A percentile compares a stretch with the other conserved stretches of the same genome.
Conservation (phyloP, 2,888 invertebrate species). For the Diarsia brunnea region DNA sequence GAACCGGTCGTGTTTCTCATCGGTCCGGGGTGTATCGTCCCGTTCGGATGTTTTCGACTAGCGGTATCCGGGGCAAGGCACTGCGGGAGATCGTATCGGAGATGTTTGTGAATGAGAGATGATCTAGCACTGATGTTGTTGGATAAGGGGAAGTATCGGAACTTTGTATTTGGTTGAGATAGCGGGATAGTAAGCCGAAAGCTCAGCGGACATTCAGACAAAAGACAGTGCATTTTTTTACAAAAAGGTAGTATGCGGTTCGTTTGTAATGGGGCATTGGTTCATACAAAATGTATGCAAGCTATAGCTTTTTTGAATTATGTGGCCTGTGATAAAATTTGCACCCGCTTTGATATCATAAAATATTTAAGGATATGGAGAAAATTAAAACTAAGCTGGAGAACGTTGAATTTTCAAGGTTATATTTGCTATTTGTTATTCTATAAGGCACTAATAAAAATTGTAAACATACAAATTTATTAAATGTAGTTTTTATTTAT, state of each 20-base stretch:
- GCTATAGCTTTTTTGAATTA: background rate
- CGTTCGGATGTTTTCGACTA: constrained; percentile 16
- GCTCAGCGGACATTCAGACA: background rate
- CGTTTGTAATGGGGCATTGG: background rate
- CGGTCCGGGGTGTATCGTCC: constrained; percentile 9
- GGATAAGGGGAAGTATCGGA: constrained; percentile 22
- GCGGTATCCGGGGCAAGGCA: constrained; percentile 37
- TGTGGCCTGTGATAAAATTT: background rate
- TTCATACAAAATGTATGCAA: background rate
- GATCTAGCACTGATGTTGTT: constrained; percentile 24
- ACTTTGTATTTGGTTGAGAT: background rate
- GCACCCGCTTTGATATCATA: background rate
- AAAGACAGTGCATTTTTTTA: background rate
- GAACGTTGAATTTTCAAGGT: background rate
- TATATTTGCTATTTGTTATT: too few relatives aligned
- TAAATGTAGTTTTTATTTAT: too few relatives aligned
- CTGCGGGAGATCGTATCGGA: constrained; percentile 36
- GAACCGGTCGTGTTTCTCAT: constrained; percentile 25
- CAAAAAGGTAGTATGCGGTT: background rate
- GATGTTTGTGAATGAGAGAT: constrained; percentile 48
- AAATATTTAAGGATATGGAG: background rate
- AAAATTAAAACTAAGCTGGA: background rate
- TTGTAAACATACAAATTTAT: too few relatives aligned
- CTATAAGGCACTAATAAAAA: too few relatives aligned
- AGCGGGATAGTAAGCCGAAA: background rate